Percentiles rank a stretch among this genome's conserved stretches.
Conservation (phyloP, 2,888 invertebrate genomes). For the Dryadula phaetusa region DNA sequence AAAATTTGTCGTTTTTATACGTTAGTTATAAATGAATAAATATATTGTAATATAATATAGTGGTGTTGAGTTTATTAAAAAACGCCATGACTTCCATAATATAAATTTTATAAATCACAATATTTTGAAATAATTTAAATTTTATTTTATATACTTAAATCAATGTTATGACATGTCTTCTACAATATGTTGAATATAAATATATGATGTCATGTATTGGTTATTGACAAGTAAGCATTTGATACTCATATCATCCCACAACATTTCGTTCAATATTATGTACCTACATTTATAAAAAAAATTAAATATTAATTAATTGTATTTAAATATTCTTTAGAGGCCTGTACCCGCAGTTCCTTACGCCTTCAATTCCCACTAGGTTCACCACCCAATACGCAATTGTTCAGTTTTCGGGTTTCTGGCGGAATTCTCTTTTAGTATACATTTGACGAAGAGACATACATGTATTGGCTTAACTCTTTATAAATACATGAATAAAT, state of each 20-base stretch:
- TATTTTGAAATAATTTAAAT: neutral
- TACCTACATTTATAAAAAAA: neutral
- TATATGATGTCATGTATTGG: neutral
- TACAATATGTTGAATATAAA: neutral
- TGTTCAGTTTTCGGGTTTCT: no score
- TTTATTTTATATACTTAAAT: neutral
- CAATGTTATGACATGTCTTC: neutral
- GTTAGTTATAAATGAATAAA: neutral
- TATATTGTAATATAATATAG: neutral
- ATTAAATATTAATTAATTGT: neutral
- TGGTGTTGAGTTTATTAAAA: neutral
- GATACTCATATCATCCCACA: neutral
- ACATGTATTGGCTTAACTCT: no score
- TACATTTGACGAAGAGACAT: no score
- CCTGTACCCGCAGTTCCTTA: no score
- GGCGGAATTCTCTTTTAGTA: no score
- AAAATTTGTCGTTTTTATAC: neutral
- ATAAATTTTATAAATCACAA: neutral
- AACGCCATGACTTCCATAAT: no score
- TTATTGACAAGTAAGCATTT: neutral
- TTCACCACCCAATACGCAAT: no score
- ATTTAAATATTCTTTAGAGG: neutral
- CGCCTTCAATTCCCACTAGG: no score
- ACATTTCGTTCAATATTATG: neutral
- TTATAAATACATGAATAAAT: neutral